Evolutionary conservation across 64 coral and sea anemone species (phyloP).

Genomic region (Pocillopora verrucosa): DNA sequence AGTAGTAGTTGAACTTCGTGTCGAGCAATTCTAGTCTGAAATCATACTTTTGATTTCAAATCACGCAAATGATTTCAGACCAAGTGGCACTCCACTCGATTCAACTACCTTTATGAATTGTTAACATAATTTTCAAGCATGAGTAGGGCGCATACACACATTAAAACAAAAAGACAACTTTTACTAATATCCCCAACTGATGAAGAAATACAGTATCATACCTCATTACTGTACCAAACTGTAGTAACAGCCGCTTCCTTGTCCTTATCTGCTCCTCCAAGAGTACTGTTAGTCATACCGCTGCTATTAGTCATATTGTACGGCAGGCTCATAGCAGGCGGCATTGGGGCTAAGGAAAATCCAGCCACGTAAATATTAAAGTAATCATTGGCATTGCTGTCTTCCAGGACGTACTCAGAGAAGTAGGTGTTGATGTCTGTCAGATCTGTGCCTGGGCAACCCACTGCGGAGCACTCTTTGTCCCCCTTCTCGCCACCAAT

Average conservation of each 20-base stretch:
- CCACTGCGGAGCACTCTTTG: background rate
- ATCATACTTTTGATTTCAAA: too few relatives aligned
- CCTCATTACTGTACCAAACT: constrained; percentile 68
- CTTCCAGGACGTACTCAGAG: constrained; percentile 50
- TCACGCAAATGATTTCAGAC: too few relatives aligned
- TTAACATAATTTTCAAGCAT: too few relatives aligned
- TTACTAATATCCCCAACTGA: too few relatives aligned
- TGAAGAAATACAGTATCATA: background rate
- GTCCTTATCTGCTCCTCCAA: background rate
- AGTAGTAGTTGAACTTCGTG: too few relatives aligned
- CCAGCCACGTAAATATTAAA: constrained; percentile 68
- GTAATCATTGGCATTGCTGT: constrained; percentile 64
- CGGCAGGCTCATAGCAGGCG: background rate
- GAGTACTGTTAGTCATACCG: too few relatives aligned
- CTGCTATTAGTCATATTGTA: constrained; percentile 11
- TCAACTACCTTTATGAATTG: too few relatives aligned
- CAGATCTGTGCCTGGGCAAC: constrained; percentile 11
- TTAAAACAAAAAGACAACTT: too few relatives aligned
- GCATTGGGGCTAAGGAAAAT: constrained; percentile 12
- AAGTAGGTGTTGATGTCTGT: constrained; percentile 42
- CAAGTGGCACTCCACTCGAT: too few relatives aligned
- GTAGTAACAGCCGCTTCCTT: constrained; percentile 1
- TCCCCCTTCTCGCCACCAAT: background rate
- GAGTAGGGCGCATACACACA: too few relatives aligned
- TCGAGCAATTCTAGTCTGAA: too few relatives aligned